Conservation (phyloP, 2,888 invertebrate genomes). For the Maniola hyperantus region DNA sequence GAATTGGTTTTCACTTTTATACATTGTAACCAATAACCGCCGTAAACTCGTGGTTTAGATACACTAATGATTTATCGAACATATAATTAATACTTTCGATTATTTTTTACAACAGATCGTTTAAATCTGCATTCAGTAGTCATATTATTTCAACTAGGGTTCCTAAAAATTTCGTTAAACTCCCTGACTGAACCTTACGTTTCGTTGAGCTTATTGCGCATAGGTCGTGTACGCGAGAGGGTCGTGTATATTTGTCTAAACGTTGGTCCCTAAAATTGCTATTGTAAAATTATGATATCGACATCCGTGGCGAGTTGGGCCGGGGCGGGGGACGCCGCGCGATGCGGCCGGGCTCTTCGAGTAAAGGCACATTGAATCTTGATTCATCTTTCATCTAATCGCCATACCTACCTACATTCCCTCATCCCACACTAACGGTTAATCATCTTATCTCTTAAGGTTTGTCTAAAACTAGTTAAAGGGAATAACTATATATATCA, state of each 20-base stretch:
- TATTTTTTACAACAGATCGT: conserved; percentile 19
- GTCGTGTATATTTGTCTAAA: conserved; percentile 80
- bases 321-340: conserved; percentile 65
- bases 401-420: conserved; percentile 66
- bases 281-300: conserved; percentile 67
- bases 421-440: conserved; percentile 56
- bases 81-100: conserved; percentile 13
- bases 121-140: conserved; percentile 20
- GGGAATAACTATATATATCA: conserved; percentile 52
- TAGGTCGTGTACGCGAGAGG: conserved; percentile 60
- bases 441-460: conserved; percentile 56
- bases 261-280: conserved; percentile 82
- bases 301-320: conserved; percentile 55
- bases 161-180: conserved; percentile 45
- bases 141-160: conserved; percentile 32
- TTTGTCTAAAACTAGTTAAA: conserved; percentile 73
- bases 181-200: conserved; percentile 41
- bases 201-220: conserved; percentile 66
- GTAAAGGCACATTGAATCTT: conserved; percentile 81
- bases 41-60: conserved; percentile 19
- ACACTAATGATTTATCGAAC: conserved; percentile 13
- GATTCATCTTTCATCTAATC: conserved; percentile 69
- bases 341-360: conserved; percentile 72
- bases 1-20: conserved; percentile 22
- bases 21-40: conserved; percentile 18